Evolutionary conservation across 2,113 vertebrate genomes (phyloP), one percentile per base, ranked within the genome.

Genomic region (Seriola dumerili): DNA sequence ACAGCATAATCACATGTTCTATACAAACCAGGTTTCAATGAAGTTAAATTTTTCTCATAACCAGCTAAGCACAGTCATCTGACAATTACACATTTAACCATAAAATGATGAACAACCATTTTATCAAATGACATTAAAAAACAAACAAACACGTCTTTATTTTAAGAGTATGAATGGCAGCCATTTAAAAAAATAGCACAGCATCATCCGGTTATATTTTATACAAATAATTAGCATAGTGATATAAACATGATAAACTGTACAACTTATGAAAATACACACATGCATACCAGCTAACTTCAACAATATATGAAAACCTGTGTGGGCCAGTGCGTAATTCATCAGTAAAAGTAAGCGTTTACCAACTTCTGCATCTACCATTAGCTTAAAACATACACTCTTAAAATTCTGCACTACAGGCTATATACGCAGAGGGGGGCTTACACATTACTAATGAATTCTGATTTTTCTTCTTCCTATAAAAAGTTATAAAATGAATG

Each of bases 211-310:
- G 2, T 81, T 5, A 8, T 88, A 46, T 89, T 88, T 85, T 89
- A 83, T 79, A 89, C 84, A 90, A 81, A 85, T 72, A 71, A 46
- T 79, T 69, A 79, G 25, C 70, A 36, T 14, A 44, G 32, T 5
- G n/a, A 80, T 63, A 85, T 83, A 3, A 86, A 86, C 90, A 91
- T 89, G 87, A 92, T 90, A 77, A 87, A 90, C 75, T 89, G 84
- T 85, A 84, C 75, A 89, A 44, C 0, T 0, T 17, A 13, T 54
- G 40, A 23, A 70, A 62, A 78, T 4, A 83, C 13, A 73, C 19
- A 72, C 21, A 67, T 42, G 34, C 25, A 32, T 5, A 29, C 3
- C 3, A 32, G 58, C 66, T 34, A 38, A 83, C 19, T n/a, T 44
- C 11, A 46, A 72, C 67, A 65, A 64, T 14, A 21, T 19, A 21